phyloP scores from a whole-genome alignment of 30 jellyfish, hydroid and myxozoan species.

The Chironex yamaguchii region DNA sequence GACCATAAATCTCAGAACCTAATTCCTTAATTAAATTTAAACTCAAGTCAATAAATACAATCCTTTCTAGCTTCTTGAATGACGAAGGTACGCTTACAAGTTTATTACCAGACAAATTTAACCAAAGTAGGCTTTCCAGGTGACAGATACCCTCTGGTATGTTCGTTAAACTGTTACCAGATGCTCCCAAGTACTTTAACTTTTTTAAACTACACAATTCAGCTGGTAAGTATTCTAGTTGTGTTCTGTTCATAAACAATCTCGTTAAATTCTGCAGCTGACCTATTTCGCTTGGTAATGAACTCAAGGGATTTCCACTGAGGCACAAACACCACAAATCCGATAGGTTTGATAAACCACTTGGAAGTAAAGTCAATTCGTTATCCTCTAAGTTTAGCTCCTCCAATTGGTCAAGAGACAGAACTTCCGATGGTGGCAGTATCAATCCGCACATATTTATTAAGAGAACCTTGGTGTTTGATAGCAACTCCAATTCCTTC shows the following conservation, averaged over 20 bases:
- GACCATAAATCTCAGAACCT: constrained; percentile 17
- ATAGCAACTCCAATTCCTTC: constrained; percentile 21
- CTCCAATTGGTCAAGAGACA: constrained; percentile 50
- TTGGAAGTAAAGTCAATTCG: constrained; percentile 81
- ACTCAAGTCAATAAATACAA: constrained; percentile 56
- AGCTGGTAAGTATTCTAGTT: constrained; percentile 74
- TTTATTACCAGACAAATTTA: constrained; percentile 65
- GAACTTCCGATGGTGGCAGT: constrained; percentile 90
- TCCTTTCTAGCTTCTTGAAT: constrained; percentile 23
- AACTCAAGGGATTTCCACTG: constrained; percentile 86
- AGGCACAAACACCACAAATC: constrained; percentile 72
- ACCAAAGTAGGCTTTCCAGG: constrained; percentile 74
- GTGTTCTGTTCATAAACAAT: constrained; percentile 69
- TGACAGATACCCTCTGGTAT: constrained; percentile 73
- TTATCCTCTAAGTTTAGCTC: constrained; percentile 86
- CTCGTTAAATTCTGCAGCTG: constrained; percentile 54
- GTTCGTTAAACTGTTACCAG: constrained; percentile 60
- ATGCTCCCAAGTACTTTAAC: constrained; percentile 75
- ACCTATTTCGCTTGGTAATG: constrained; percentile 63
- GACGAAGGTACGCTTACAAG: constrained; percentile 57
- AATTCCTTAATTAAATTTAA: constrained; percentile 47
- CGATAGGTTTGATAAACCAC: constrained; percentile 50
- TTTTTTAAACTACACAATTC: constrained; percentile 69
- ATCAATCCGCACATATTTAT: constrained; percentile 57
- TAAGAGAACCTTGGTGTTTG: constrained; percentile 24